phyloP scores from a whole-genome alignment of 2,113 vertebrate genomes.

The Haplotaxodon microlepis region DNA sequence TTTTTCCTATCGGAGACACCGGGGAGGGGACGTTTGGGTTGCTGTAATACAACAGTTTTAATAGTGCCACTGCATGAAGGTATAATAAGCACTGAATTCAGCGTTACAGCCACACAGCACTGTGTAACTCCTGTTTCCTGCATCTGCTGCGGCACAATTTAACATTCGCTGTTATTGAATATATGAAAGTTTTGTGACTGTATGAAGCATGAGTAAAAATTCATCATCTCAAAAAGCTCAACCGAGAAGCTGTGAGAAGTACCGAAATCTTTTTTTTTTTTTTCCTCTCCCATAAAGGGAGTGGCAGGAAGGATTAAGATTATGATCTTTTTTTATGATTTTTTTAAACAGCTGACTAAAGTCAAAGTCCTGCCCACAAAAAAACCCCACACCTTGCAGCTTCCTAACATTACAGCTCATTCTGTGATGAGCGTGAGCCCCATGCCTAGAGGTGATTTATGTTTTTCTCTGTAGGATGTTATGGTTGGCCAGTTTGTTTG shows the following conservation, averaged over 20 bases:
- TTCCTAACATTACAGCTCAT: neutral
- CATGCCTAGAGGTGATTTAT: neutral
- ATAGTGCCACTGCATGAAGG: neutral
- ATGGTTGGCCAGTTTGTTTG: neutral
- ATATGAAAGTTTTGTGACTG: neutral
- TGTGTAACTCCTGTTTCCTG: neutral
- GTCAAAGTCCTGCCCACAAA: neutral
- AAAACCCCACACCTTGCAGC: accelerated
- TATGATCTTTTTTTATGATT: neutral
- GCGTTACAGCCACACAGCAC: neutral
- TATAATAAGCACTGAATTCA: neutral
- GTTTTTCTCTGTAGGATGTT: accelerated
- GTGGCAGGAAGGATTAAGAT: neutral
- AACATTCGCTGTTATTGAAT: neutral
- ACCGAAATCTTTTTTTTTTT: neutral
- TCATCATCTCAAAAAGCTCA: neutral
- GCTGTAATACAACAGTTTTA: neutral
- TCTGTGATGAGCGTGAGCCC: neutral
- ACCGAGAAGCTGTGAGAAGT: neutral
- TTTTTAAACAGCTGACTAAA: neutral
- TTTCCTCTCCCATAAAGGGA: accelerated
- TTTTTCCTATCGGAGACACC: neutral
- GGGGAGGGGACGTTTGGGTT: neutral
- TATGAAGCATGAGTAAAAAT: neutral
- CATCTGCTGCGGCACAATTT: neutral